Evolutionary conservation across 2,888 invertebrate genomes (phyloP).

Genomic region (Griposia aprilina): DNA sequence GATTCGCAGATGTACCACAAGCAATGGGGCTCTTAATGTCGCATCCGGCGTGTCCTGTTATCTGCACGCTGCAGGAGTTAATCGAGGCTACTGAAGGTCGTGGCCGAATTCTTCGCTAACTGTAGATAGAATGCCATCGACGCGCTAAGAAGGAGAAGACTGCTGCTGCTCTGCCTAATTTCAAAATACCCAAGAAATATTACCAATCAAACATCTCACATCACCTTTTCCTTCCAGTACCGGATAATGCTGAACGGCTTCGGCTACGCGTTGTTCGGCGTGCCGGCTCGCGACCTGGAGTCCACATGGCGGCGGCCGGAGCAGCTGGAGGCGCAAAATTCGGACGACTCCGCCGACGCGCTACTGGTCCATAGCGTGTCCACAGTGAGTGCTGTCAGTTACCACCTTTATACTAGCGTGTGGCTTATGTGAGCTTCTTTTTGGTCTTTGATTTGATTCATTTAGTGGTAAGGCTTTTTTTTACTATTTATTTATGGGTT

Average conservation of each 20-base stretch:
- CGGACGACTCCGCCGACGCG: slow-evolving; percentile 88
- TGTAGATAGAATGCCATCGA: neutral
- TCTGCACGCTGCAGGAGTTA: too few species aligned
- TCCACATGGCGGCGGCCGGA: slow-evolving; percentile 93
- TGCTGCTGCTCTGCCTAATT: neutral
- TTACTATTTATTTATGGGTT: slow-evolving; percentile 44
- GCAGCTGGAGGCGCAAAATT: slow-evolving; percentile 85
- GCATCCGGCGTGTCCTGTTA: too few species aligned
- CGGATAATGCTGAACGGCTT: slow-evolving; percentile 96
- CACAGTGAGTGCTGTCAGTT: slow-evolving; percentile 91
- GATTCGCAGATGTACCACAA: too few species aligned
- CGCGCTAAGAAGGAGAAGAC: neutral
- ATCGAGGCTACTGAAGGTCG: too few species aligned
- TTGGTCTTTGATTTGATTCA: slow-evolving; percentile 46
- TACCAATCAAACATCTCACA: neutral
- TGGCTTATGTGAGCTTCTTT: slow-evolving; percentile 69
- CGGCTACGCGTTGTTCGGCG: slow-evolving; percentile 94
- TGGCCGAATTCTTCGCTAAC: too few species aligned
- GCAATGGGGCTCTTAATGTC: too few species aligned
- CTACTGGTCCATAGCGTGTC: slow-evolving; percentile 91
- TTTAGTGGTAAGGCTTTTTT: slow-evolving; percentile 62
- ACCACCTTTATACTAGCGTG: slow-evolving; percentile 73
- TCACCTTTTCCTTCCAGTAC: slow-evolving; percentile 90
- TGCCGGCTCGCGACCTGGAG: slow-evolving; percentile 93
- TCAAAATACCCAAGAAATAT: neutral